phyloP scores from a whole-genome alignment of 2,888 invertebrate genomes.

The Camptogramma bilineatum region DNA sequence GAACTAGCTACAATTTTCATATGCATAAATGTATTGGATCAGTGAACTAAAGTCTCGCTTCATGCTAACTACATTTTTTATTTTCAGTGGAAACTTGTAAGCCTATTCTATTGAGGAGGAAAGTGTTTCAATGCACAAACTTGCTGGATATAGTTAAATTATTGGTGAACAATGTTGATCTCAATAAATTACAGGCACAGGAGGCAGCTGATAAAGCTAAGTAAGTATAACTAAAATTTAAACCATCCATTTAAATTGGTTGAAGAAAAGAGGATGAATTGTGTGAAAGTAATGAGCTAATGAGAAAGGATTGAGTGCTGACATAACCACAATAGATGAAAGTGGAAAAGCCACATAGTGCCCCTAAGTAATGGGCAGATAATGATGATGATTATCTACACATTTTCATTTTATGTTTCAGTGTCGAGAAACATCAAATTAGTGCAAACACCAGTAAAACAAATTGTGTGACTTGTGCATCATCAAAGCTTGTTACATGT shows the following conservation, averaged over 20 bases:
- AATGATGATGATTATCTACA: background rate
- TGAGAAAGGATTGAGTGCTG: no score
- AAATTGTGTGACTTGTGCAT: constrained; percentile 62
- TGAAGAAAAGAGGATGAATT: no score
- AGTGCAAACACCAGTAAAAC: constrained; percentile 42
- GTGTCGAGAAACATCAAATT: constrained; percentile 48
- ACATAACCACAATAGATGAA: no score
- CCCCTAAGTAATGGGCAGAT: no score
- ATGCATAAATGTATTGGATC: background rate
- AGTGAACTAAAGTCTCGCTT: background rate
- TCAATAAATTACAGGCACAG: constrained; percentile 62
- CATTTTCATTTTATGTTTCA: constrained; percentile 41
- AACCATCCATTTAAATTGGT: background rate
- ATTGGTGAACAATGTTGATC: constrained; percentile 65
- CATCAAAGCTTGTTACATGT: constrained; percentile 56
- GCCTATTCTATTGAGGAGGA: constrained; percentile 68
- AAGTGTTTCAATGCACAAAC: constrained; percentile 71
- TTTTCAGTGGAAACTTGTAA: constrained; percentile 79
- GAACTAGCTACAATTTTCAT: background rate
- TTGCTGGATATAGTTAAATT: constrained; percentile 73
- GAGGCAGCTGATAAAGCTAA: constrained; percentile 56
- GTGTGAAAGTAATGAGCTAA: no score
- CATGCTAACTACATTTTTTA: background rate
- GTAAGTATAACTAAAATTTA: constrained; percentile 45
- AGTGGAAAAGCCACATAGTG: no score